Percentiles rank a stretch among this genome's conserved stretches.
Evolutionary conservation across 1,140 invertebrate genomes (phyloP).

Genomic region (Philaenus spumarius): DNA sequence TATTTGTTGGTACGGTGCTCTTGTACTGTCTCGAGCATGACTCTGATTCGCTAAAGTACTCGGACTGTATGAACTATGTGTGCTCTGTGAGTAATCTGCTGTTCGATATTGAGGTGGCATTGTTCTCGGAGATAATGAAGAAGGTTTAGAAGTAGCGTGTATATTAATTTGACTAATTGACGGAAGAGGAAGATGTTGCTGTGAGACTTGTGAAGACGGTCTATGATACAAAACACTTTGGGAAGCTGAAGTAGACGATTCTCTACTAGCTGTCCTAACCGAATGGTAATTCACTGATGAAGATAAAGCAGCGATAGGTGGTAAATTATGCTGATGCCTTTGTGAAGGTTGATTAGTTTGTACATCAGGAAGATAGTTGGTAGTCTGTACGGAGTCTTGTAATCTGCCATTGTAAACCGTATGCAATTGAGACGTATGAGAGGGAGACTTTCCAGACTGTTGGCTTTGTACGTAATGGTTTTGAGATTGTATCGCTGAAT

Average conservation of each 20-base stretch:
- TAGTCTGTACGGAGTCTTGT: neutral
- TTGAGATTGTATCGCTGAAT: neutral
- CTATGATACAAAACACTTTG: neutral
- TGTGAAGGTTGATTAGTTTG: neutral
- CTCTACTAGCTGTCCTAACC: neutral
- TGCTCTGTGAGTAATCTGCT: conserved; percentile 1
- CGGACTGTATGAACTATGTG: conserved; percentile 6
- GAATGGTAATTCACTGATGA: conserved; percentile 3
- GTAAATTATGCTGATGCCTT: conserved; percentile 15
- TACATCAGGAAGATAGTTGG: neutral
- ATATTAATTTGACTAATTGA: conserved; percentile 9
- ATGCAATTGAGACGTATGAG: conserved; percentile 2
- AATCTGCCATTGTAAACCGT: conserved; percentile 15
- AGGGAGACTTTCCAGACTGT: conserved; percentile 7
- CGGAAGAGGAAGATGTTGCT: neutral
- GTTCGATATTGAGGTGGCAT: conserved; percentile 6
- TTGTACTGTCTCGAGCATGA: neutral
- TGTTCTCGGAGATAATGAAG: neutral
- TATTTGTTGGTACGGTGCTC: neutral
- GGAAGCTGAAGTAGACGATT: neutral
- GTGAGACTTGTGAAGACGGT: neutral
- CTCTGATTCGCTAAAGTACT: neutral
- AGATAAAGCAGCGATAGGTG: conserved; percentile 12
- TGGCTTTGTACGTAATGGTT: neutral
- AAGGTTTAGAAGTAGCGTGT: neutral